phyloP scores from a whole-genome alignment of 2,113 vertebrate species.

The Seriola aureovittata region DNA sequence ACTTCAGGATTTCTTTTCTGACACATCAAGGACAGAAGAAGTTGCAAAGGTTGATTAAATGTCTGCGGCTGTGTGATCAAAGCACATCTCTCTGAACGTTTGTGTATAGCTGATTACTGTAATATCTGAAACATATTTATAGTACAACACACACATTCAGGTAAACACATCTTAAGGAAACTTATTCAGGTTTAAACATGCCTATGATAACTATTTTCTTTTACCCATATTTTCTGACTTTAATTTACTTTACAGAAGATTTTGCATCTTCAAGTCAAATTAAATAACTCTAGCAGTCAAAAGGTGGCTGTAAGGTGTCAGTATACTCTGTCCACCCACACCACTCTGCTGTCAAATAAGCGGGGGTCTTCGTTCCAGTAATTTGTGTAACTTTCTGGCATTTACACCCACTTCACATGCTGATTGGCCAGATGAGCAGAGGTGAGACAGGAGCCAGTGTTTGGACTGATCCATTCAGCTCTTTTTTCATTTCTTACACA shows the following conservation, averaged over 20 bases:
- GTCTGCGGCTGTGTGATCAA: background rate
- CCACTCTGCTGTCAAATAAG: too few species aligned
- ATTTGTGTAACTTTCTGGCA: too few species aligned
- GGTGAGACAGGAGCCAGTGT: too few species aligned
- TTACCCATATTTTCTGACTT: background rate
- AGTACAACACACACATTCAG: background rate
- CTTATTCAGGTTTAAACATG: background rate
- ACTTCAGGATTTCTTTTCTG: constrained; percentile 8
- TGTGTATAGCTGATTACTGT: background rate
- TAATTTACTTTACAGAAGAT: background rate
- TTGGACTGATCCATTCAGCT: too few species aligned
- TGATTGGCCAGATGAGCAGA: too few species aligned
- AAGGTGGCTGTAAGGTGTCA: background rate
- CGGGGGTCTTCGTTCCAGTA: too few species aligned
- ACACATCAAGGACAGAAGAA: constrained; percentile 65
- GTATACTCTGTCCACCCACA: too few species aligned
- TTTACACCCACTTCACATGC: too few species aligned
- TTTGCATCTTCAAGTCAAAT: background rate
- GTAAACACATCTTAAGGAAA: background rate
- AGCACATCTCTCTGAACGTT: background rate
- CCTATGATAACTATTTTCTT: background rate
- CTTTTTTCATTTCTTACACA: too few species aligned
- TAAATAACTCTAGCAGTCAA: background rate
- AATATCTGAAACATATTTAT: background rate
- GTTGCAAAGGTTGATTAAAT: constrained; percentile 15